Conservation (phyloP, 2,888 invertebrate genomes). For the Morinoia aosen region DNA sequence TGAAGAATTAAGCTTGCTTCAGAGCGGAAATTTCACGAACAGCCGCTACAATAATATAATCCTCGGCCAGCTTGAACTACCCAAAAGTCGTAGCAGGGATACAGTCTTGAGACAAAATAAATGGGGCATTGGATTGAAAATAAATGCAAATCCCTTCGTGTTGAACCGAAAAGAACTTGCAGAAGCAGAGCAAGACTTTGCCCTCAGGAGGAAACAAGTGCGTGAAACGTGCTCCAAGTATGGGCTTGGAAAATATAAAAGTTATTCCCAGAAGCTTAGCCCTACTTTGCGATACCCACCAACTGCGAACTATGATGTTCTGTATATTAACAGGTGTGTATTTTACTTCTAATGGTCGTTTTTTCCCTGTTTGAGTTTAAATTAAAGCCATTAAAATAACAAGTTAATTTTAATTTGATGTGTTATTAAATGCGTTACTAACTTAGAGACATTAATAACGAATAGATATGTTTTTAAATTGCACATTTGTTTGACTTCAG, state of each 20-base stretch:
- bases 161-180: not conserved
- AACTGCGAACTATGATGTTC: slow-evolving; percentile 73
- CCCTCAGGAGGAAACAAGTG: slow-evolving; percentile 69
- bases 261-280: slow-evolving; percentile 59
- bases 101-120: not conserved
- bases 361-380: no score
- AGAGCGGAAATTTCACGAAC: not conserved
- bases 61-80: not conserved
- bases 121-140: not conserved
- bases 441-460: no score
- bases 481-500: no score
- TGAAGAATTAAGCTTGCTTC: not conserved
- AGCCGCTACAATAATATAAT: slow-evolving; percentile 16
- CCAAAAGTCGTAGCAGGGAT: not conserved
- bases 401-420: no score
- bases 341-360: not conserved
- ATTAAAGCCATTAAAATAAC: no score
- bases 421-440: no score
- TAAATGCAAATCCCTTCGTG: not conserved
- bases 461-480: no score
- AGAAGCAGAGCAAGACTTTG: slow-evolving; percentile 55
- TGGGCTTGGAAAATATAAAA: slow-evolving; percentile 70
- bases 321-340: slow-evolving; percentile 72
- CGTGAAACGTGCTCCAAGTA: slow-evolving; percentile 71
- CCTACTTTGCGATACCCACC: slow-evolving; percentile 72